Base-by-base conservation (phyloP, 2,113 vertebrate species). In the Pantherophis guttatus region DNA sequence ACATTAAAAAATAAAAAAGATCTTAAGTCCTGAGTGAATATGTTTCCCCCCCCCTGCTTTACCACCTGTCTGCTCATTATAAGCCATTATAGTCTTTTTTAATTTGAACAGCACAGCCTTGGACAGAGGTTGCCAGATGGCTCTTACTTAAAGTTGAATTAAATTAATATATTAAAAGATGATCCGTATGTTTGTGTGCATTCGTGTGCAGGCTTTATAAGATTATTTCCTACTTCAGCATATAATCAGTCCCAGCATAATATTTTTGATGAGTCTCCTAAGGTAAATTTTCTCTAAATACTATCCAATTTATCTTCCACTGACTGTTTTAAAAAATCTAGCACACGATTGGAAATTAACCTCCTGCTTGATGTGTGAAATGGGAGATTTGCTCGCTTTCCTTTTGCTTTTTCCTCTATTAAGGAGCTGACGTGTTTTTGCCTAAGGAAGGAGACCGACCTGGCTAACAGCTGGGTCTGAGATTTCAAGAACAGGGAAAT, bases 1-100 rank as follows among this genome's bases (percentile, higher is more conserved):
- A 75, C 59, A 87, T 94, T 94, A 26, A 55, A 92, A 29, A 48
- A 29, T 39, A 87, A 55, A 81, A 90, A 86, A n/a, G 91, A 90
- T 54, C 10, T 4, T 91, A 39, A 92, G 59, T 65, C 90, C 59
- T 89, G 15, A 7, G 24, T 62, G 85, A 81, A 94, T 91, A 1
- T 59, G 21, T 93, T 90, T 5, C 92, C 91, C 15, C 13, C 13
- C 13, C 1, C 4, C 50, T 15, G 50, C 4, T 57, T 21, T 65
- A 53, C n/a, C 81, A 93, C 81, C 75, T 54, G 57, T 90, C 75
- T 50, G 8, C 48, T 81, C 52, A 92, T 92, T 92, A 88, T 89
- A 75, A 33, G 44, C 29, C 57, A 11, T 48, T n/a, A 85, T 81
- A 15, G 26, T 12, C 59, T 91, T 39, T 75, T 86, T 52, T 75